Percentiles rank a stretch among this genome's conserved stretches.
Evolutionary conservation across 2,888 invertebrate genomes (phyloP).

Genomic region (Agrotis exclamationis): DNA sequence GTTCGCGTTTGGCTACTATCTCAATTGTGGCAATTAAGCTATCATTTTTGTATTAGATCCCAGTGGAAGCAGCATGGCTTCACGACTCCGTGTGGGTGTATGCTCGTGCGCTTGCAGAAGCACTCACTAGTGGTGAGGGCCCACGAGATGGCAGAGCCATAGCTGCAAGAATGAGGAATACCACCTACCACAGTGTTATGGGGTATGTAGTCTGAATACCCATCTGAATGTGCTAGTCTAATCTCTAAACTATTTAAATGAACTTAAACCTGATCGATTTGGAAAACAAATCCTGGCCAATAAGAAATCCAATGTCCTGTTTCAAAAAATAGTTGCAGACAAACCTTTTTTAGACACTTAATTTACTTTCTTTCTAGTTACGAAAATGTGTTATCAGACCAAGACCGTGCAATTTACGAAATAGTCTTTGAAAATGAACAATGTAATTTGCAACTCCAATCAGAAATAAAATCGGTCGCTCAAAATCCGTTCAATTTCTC

Average conservation of each 20-base stretch:
- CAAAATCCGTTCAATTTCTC: constrained; percentile 36
- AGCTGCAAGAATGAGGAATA: constrained; percentile 94
- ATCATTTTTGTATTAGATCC: constrained; percentile 91
- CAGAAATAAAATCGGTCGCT: constrained; percentile 36
- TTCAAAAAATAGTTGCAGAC: background rate
- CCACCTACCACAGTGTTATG: constrained; percentile 96
- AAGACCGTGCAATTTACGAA: background rate
- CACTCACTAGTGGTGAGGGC: constrained; percentile 93
- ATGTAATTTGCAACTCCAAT: constrained; percentile 37
- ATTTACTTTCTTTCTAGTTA: constrained; percentile 10
- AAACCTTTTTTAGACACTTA: background rate
- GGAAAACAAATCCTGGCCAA: too few species aligned
- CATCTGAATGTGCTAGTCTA: too few species aligned
- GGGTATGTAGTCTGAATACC: constrained; percentile 90
- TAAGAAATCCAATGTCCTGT: background rate
- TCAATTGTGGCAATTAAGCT: too few species aligned
- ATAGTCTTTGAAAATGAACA: constrained; percentile 18
- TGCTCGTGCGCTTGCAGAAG: constrained; percentile 94
- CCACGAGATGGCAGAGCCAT: constrained; percentile 96
- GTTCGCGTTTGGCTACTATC: too few species aligned
- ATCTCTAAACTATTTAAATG: too few species aligned
- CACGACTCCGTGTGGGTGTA: constrained; percentile 98
- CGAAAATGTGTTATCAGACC: background rate
- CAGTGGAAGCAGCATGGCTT: constrained; percentile 97
- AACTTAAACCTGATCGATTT: background rate